These are phyloP conservation scores for Melanargia galathea DNA, from an alignment of 2,888 invertebrate species.

Conservation along the genomic window DNA sequence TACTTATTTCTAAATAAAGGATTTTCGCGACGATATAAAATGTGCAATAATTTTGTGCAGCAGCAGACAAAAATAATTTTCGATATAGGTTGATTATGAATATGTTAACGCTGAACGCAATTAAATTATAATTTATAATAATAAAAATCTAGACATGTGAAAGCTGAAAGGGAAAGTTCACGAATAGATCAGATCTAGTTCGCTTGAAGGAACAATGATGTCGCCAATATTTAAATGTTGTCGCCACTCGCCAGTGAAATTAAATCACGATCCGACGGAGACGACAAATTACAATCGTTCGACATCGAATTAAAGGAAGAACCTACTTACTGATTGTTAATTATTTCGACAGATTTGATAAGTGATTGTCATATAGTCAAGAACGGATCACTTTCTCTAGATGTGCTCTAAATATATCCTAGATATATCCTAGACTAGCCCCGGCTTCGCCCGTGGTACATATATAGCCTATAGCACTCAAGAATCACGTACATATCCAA, in stretches of 20 bases:
- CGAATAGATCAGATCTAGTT: constrained; percentile 55
- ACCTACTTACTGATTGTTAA: not conserved
- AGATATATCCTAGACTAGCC: too few relatives aligned
- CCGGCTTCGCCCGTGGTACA: too few relatives aligned
- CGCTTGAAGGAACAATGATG: constrained; percentile 21
- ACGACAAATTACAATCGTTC: not conserved
- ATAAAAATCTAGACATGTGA: constrained; percentile 50
- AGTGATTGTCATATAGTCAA: too few relatives aligned
- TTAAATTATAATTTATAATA: constrained; percentile 21
- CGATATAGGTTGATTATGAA: too few relatives aligned
- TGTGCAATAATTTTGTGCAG: too few relatives aligned
- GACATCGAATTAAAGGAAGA: not conserved
- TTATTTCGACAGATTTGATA: not conserved
- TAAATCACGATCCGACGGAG: not conserved
- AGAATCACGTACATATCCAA: too few relatives aligned
- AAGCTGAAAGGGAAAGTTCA: constrained; percentile 52
- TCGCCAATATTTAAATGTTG: not conserved
- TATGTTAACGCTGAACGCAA: not conserved
- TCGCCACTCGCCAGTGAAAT: not conserved
- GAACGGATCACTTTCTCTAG: too few relatives aligned
- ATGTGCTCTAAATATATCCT: too few relatives aligned
- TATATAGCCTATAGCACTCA: too few relatives aligned
- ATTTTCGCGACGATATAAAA: too few relatives aligned
- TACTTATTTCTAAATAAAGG: too few relatives aligned
- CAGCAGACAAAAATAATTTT: too few relatives aligned